A percentile compares a stretch with the other conserved stretches of the same genome.
phyloP scores from a whole-genome alignment of 1,140 invertebrate genomes.

The Adoxophyes honmai region DNA sequence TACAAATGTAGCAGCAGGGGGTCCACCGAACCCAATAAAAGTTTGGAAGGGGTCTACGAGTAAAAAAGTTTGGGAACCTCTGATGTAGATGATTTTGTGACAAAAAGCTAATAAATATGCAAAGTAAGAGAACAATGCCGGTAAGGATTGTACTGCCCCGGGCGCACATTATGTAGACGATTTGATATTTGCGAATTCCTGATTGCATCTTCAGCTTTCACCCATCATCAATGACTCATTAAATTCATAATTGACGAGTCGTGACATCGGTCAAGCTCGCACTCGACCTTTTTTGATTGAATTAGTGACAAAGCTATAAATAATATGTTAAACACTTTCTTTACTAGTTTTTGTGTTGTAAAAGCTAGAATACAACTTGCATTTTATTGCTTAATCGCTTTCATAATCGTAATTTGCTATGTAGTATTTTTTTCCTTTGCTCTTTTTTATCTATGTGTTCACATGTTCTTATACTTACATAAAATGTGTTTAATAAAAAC shows the following conservation, averaged over 20 bases:
- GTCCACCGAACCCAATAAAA: too few relatives aligned
- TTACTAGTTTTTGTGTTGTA: background rate
- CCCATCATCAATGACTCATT: slow-evolving; percentile 54
- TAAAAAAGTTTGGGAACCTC: too few relatives aligned
- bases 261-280: slow-evolving; percentile 34
- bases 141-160: background rate
- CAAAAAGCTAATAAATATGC: slow-evolving; percentile 15
- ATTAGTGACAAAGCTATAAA: slow-evolving; percentile 40
- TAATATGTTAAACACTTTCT: background rate
- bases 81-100: slow-evolving; percentile 7
- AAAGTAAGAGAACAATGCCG: background rate
- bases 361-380: background rate
- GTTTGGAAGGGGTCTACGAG: too few relatives aligned
- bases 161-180: background rate
- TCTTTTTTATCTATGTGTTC: too few relatives aligned
- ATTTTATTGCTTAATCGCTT: background rate
- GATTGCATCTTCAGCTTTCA: slow-evolving; percentile 62
- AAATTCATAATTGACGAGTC: slow-evolving; percentile 62
- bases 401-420: background rate
- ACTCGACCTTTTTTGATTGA: slow-evolving; percentile 51
- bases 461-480: too few relatives aligned
- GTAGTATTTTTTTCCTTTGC: too few relatives aligned
- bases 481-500: too few relatives aligned
- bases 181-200: slow-evolving; percentile 18
- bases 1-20: too few relatives aligned